Percentiles rank a stretch among this genome's conserved stretches.
These are phyloP conservation scores for Calyptomena viridis DNA, from an alignment of 2,113 vertebrate genomes.

Conservation along the genomic window DNA sequence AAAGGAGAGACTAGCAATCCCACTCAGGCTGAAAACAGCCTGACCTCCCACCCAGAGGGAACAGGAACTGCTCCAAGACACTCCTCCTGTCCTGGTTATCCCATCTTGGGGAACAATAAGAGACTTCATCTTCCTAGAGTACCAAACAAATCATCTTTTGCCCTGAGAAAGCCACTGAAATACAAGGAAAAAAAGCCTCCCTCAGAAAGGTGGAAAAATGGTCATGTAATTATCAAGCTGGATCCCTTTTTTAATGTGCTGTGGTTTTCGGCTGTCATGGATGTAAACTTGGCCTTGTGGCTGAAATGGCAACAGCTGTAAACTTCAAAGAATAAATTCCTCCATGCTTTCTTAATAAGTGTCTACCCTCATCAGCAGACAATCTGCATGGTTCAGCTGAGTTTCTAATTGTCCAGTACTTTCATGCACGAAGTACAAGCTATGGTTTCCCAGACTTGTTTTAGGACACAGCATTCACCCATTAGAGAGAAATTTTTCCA, in stretches of 20 bases:
- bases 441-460: slow-evolving; percentile 27
- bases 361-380: not conserved
- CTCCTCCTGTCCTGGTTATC: not conserved
- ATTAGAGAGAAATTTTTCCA: slow-evolving; percentile 55
- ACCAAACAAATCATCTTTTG: not conserved
- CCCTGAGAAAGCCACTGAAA: not conserved
- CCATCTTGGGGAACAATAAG: not conserved
- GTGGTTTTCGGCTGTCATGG: not conserved
- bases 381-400: slow-evolving; percentile 17
- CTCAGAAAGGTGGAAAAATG: not conserved
- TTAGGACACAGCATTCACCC: not conserved
- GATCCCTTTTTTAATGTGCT: not conserved
- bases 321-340: slow-evolving; percentile 43
- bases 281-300: slow-evolving; percentile 2
- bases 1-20: not conserved
- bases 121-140: not conserved
- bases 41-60: not conserved
- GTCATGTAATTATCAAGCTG: not conserved
- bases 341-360: slow-evolving; percentile 11
- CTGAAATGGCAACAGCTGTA: slow-evolving; percentile 35
- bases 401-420: slow-evolving; percentile 42
- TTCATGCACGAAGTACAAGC: slow-evolving; percentile 47
- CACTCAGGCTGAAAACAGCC: not conserved
- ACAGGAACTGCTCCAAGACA: not conserved
- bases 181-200: not conserved